Evolutionary conservation across 1,140 invertebrate species (phyloP).

Genomic region (Hylyphantes graminicola): DNA sequence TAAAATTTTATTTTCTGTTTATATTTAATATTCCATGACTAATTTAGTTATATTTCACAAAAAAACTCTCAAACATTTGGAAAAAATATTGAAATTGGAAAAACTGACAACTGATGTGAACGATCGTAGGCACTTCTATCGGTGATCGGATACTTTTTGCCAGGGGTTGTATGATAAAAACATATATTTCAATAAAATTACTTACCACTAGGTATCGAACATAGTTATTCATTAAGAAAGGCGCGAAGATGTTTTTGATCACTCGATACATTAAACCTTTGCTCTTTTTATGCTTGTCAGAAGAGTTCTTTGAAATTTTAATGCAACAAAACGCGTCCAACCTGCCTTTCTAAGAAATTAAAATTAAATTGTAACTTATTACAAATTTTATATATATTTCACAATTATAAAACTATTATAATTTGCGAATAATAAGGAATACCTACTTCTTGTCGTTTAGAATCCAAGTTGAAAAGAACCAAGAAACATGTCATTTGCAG

Average conservation of each 20-base stretch:
- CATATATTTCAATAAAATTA: conserved; percentile 68
- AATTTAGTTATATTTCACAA: no score
- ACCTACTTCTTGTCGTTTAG: conserved; percentile 74
- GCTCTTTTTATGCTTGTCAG: conserved; percentile 66
- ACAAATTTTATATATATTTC: no score
- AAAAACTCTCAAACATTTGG: no score
- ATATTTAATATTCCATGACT: no score
- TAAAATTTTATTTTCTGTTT: no score
- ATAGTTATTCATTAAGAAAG: conserved; percentile 76
- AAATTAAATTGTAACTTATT: background rate
- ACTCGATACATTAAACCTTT: conserved; percentile 87
- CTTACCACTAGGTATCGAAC: conserved; percentile 64
- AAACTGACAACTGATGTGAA: no score
- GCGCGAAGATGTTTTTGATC: conserved; percentile 88
- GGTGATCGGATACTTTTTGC: no score
- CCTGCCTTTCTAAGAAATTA: conserved; percentile 71
- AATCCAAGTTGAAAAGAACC: conserved; percentile 89
- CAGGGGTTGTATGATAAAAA: no score
- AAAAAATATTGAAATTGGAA: no score
- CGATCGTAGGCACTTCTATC: no score
- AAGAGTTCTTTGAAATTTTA: conserved; percentile 72
- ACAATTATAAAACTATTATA: no score
- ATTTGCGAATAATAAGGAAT: background rate
- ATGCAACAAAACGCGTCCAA: conserved; percentile 83
- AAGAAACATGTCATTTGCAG: conserved; percentile 98